Conservation (phyloP, 2,888 invertebrate genomes). For the Conus canariensis region DNA sequence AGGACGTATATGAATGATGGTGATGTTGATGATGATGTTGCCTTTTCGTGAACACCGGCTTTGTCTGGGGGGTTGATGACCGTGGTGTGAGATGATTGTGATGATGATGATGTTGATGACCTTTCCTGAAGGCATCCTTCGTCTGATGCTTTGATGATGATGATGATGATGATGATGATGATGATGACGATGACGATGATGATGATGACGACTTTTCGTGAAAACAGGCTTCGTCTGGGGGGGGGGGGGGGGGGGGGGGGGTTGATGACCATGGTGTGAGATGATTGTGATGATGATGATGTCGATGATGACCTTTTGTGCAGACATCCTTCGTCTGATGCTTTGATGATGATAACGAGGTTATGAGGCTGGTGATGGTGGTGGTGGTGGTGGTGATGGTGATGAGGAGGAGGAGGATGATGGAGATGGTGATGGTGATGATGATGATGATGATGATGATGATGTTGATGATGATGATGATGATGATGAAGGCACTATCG, state of each 20-base stretch:
- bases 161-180: background rate
- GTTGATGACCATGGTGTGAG: background rate
- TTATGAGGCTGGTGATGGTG: background rate
- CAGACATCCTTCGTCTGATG: background rate
- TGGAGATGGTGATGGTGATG: background rate
- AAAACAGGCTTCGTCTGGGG: too few species aligned
- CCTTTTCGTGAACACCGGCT: too few species aligned
- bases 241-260: too few species aligned
- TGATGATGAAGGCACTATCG: background rate
- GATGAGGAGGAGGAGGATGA: too few species aligned
- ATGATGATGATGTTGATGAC: background rate
- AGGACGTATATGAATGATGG: too few species aligned
- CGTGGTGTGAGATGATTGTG: background rate
- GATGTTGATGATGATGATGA: constrained; percentile 30
- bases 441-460: constrained; percentile 30
- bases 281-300: too few species aligned
- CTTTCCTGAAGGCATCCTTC: background rate
- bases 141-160: background rate
- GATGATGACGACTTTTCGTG: background rate
- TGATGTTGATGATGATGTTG: too few species aligned
- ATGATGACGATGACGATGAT: background rate
- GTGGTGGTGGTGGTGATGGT: too few species aligned
- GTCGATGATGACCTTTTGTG: background rate
- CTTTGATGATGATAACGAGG: background rate
- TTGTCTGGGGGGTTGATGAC: too few species aligned